Percentiles rank a stretch among this genome's conserved stretches.
These are phyloP conservation scores for Crypturellus tataupa DNA, from an alignment of 2,797 vertebrate species.

Conservation along the genomic window DNA sequence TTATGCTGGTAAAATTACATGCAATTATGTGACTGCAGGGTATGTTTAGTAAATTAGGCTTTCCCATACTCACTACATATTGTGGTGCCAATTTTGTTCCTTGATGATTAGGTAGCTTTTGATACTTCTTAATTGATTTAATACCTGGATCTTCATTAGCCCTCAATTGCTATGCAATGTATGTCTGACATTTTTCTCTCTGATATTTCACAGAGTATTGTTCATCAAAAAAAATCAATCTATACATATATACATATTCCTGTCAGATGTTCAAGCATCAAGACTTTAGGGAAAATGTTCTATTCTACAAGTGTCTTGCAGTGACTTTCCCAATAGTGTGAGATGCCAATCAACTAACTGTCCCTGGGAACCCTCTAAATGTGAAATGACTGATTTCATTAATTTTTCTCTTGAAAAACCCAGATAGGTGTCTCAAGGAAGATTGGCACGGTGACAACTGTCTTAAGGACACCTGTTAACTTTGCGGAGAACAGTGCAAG, in stretches of 20 bases:
- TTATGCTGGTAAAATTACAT: slow-evolving; percentile 99
- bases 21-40: slow-evolving; percentile 99
- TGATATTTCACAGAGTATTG: slow-evolving; percentile 82
- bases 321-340: slow-evolving; percentile 53
- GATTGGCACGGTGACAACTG: slow-evolving; percentile 28
- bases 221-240: slow-evolving; percentile 69
- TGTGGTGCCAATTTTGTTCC: slow-evolving; percentile 99
- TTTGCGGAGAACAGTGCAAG: slow-evolving; percentile 53
- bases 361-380: slow-evolving; percentile 65
- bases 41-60: slow-evolving; percentile 99
- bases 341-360: slow-evolving; percentile 62
- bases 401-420: slow-evolving; percentile 75
- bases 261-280: slow-evolving; percentile 51
- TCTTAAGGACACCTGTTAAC: slow-evolving; percentile 70
- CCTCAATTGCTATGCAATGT: slow-evolving; percentile 87
- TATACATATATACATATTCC: slow-evolving; percentile 18
- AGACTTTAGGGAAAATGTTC: slow-evolving; percentile 49
- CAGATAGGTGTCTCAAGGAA: slow-evolving; percentile 67
- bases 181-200: slow-evolving; percentile 84
- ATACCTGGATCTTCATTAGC: slow-evolving; percentile 93
- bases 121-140: slow-evolving; percentile 95
- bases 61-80: slow-evolving; percentile 98
- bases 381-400: slow-evolving; percentile 69
- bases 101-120: slow-evolving; percentile 99
- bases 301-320: slow-evolving; percentile 33